Percentiles rank a stretch among this genome's conserved stretches.
Conservation (phyloP, 1,140 invertebrate genomes). For the Nebria ingens region DNA sequence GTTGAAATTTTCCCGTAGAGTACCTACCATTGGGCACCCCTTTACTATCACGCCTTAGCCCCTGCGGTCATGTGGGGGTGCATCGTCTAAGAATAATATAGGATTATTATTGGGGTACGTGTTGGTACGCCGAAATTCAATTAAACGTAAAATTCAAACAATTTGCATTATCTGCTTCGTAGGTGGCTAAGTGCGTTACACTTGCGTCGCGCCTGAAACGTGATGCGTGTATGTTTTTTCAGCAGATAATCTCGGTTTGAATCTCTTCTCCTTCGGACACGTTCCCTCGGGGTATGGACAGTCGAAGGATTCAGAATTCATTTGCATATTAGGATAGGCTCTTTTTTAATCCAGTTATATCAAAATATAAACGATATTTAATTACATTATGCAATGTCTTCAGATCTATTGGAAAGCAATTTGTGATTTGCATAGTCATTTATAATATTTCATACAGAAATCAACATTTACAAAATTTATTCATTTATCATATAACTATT, state of each 20-base stretch:
- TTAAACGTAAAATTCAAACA: constrained; percentile 12
- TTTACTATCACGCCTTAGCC: too few relatives aligned
- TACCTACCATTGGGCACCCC: too few relatives aligned
- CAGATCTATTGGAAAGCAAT: neutral
- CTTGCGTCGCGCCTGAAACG: too few relatives aligned
- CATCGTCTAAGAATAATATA: constrained; percentile 8
- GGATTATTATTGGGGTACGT: constrained; percentile 12
- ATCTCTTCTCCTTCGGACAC: constrained; percentile 3
- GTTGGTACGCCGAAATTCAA: constrained; percentile 15
- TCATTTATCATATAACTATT: too few relatives aligned
- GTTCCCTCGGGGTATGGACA: neutral
- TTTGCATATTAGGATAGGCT: neutral
- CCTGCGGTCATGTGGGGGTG: neutral
- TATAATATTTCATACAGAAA: too few relatives aligned
- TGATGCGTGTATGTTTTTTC: constrained; percentile 2
- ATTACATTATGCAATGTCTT: neutral
- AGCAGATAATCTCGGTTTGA: neutral
- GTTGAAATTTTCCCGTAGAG: too few relatives aligned
- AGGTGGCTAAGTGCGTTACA: constrained; percentile 11
- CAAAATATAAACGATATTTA: constrained; percentile 8
- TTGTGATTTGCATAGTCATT: too few relatives aligned
- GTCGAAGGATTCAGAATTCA: neutral
- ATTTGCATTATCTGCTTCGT: constrained; percentile 9
- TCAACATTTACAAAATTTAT: too few relatives aligned
- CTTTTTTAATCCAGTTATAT: constrained; percentile 5